Base-by-base conservation (phyloP, 37 sponge, comb jelly and placozoan genomes). In the Cliona cf. orientalis region DNA sequence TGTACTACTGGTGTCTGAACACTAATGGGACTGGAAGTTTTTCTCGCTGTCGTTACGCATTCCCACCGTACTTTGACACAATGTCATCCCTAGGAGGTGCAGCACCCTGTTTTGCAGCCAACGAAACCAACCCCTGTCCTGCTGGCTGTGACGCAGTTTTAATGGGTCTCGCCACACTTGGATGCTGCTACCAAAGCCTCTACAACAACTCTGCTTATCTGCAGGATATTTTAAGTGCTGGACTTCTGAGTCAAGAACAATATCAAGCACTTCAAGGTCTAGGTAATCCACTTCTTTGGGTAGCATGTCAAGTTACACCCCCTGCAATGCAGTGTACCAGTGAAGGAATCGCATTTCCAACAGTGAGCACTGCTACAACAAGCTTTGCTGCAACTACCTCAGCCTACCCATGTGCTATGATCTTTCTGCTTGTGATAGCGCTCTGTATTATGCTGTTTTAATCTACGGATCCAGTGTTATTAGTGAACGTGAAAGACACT, bases 181-280 rank as follows among this genome's bases (percentile, higher is more conserved):
- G 71, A 3, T 70, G 71, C 71, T 70, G 71, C 17, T 70, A 43
- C 42, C 46, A 70, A 43, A 5, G 2, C 1, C 23, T 70, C 35
- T 70, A 70, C 46, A 70, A 42, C 71, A 42, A 4, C n/a, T 49
- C 53, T 19, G 53, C 9, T 49, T 49, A 19, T 14, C 9, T 49
- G 14, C 9, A 9, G 9, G 53, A 14, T 19, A 9, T 49, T 49
- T 19, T 49, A 9, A 9, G 14, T 19, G 14, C 53, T 49, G 53
- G 53, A 49, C 9, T 9, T 49, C 14, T 49, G 14, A 49, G 14
- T 49, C 14, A 9, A 49, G 53, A 49, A 49, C 14, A 49, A 49
- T 9, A 9, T 49, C 14, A 9, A 19, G 14, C 14, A 9, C 53
- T 49, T 9, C 14, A 14, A 49, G 14, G 53, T 49, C 53, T 49